phyloP scores from a whole-genome alignment of 1,140 invertebrate species.

The Aporrectodea caliginosa region DNA sequence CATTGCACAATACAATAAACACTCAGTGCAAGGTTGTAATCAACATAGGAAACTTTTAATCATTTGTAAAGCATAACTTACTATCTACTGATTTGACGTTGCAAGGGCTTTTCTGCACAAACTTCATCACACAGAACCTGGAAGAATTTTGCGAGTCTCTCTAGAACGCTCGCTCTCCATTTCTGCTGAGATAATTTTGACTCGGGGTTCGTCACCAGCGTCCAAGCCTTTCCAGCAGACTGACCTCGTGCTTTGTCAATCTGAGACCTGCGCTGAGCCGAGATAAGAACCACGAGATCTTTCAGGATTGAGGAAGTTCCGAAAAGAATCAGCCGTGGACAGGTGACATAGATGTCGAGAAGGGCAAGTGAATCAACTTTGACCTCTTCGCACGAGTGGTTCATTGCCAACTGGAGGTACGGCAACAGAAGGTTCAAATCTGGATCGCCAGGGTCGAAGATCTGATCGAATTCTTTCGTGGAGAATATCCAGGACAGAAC shows the following conservation, averaged over 20 bases:
- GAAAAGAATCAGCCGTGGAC: not conserved
- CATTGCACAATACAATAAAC: too few species aligned
- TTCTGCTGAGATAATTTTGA: not conserved
- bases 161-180: not conserved
- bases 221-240: not conserved
- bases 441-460: not conserved
- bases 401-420: not conserved
- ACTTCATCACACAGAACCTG: not conserved
- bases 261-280: not conserved
- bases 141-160: not conserved
- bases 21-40: too few species aligned
- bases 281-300: not conserved
- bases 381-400: not conserved
- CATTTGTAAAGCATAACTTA: too few species aligned
- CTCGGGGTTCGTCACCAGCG: not conserved
- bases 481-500: not conserved
- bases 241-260: not conserved
- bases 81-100: not conserved
- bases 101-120: not conserved
- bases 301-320: not conserved
- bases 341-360: not conserved
- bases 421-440: not conserved
- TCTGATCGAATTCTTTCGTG: not conserved
- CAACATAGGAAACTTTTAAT: too few species aligned
- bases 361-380: not conserved